These are phyloP conservation scores for Chelidonichthys spinosus DNA, from an alignment of 2,797 vertebrate genomes.

Conservation along the genomic window DNA sequence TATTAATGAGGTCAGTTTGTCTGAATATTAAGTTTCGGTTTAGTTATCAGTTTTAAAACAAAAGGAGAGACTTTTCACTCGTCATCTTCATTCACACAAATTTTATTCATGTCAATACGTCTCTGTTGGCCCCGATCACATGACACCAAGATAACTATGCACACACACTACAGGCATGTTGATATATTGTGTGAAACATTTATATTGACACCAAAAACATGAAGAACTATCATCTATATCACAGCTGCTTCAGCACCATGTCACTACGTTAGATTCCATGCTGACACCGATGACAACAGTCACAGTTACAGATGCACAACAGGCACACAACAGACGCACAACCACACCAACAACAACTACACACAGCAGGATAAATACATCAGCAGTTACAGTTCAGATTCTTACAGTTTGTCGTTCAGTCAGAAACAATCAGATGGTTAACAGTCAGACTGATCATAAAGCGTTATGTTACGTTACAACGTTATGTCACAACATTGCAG, in stretches of 20 bases:
- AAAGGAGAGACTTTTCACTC: not conserved
- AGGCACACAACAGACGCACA: slow-evolving; percentile 17
- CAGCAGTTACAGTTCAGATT: slow-evolving; percentile 2
- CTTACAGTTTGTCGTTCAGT: not conserved
- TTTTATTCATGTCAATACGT: slow-evolving; percentile 63
- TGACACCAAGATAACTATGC: slow-evolving; percentile 46
- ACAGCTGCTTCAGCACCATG: slow-evolving; percentile 50
- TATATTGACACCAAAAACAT: slow-evolving; percentile 29
- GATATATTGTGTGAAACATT: slow-evolving; percentile 36
- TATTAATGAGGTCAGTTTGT: too few species aligned
- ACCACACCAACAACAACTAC: slow-evolving; percentile 46
- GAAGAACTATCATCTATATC: slow-evolving; percentile 28
- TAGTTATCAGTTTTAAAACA: too few species aligned
- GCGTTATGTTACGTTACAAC: too few species aligned
- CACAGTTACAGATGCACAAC: too few species aligned
- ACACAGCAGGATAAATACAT: slow-evolving; percentile 19
- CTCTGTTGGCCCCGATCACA: slow-evolving; percentile 47
- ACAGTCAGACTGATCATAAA: too few species aligned
- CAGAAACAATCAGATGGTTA: not conserved
- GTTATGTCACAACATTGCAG: too few species aligned
- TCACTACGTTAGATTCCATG: too few species aligned
- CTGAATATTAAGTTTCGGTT: too few species aligned
- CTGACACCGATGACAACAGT: too few species aligned
- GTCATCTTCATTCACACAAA: slow-evolving; percentile 45
- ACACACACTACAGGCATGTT: slow-evolving; percentile 41